Evolutionary conservation across 2,113 vertebrate genomes (phyloP), one percentile per base, ranked within the genome.

Genomic region (Promerops cafer): DNA sequence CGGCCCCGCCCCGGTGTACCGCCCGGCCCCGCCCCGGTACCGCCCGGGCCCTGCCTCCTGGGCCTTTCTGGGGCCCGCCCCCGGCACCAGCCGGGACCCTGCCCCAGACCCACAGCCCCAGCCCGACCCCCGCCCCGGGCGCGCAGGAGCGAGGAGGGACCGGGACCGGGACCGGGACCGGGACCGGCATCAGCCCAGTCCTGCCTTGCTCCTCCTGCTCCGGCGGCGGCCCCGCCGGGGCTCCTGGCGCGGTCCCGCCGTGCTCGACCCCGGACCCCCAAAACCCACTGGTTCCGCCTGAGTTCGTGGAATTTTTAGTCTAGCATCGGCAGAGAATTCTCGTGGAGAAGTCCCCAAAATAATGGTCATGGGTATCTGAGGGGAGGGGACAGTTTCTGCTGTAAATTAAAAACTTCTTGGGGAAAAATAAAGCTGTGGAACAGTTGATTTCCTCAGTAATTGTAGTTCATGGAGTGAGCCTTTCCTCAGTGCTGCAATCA

Each of bases 61-160:
- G n/a, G n/a, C n/a, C n/a, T n/a, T n/a, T n/a, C n/a, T n/a, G n/a
- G n/a, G n/a, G n/a, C n/a, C n/a, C n/a, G n/a, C n/a, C n/a, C n/a
- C n/a, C n/a, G n/a, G n/a, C n/a, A n/a, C n/a, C n/a, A n/a, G n/a
- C n/a, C n/a, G n/a, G n/a, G n/a, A n/a, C n/a, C n/a, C n/a, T n/a
- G n/a, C n/a, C n/a, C n/a, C n/a, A n/a, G n/a, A n/a, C n/a, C n/a
- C n/a, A n/a, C n/a, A n/a, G n/a, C n/a, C n/a, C n/a, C n/a, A n/a
- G n/a, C n/a, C n/a, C n/a, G n/a, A n/a, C n/a, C n/a, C 11, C 6
- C 11, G 1, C 3, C 23, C 23, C 9, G 18, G 10, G 7, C 17
- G 15, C 42, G 26, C 42, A 19, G n/a, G n/a, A 17, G 24, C 19
- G 54, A 13, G 53, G 8, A 9, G 8, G 35, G 42, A 13, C 3